Percentiles rank a stretch among this genome's conserved stretches.
Conservation (phyloP, 1,140 invertebrate genomes). For the Drosophila aff. region DNA sequence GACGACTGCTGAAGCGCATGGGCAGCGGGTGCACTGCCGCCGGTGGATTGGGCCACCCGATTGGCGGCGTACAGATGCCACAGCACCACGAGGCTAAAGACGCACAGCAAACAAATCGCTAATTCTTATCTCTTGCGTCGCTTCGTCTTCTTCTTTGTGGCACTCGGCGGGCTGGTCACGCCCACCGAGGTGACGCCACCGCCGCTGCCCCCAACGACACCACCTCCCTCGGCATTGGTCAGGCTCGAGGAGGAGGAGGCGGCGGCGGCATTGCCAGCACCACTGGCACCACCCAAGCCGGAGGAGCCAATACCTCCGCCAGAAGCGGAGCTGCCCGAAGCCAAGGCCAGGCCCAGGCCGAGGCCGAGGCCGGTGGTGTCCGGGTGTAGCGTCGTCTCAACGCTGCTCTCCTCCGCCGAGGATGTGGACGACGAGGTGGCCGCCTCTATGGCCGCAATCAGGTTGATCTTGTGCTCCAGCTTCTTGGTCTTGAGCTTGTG, state of each 20-base stretch:
- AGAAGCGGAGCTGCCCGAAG: not conserved
- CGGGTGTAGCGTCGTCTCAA: slow-evolving; percentile 47
- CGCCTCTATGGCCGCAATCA: slow-evolving; percentile 81
- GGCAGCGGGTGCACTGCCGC: slow-evolving; percentile 10
- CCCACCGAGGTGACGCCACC: slow-evolving; percentile 15
- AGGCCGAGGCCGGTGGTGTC: slow-evolving; percentile 16
- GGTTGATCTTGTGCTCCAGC: slow-evolving; percentile 81
- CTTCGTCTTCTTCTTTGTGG: slow-evolving; percentile 83
- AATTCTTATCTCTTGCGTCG: slow-evolving; percentile 85
- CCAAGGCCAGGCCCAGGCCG: not conserved
- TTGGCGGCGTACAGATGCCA: slow-evolving; percentile 76
- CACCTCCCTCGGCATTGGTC: not conserved
- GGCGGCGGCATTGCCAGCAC: not conserved
- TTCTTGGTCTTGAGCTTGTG: slow-evolving; percentile 81
- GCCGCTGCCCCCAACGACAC: not conserved
- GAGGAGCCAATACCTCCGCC: not conserved
- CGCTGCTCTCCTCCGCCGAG: slow-evolving; percentile 77
- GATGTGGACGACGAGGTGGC: slow-evolving; percentile 80
- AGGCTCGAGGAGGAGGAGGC: not conserved
- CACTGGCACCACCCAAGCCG: not conserved
- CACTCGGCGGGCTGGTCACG: slow-evolving; percentile 65
- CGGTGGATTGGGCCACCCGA: slow-evolving; percentile 20
- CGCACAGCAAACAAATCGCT: slow-evolving; percentile 84
- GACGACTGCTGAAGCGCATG: slow-evolving; percentile 29
- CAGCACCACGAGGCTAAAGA: slow-evolving; percentile 78